Evolutionary conservation across 2,797 vertebrate genomes (phyloP).

Genomic region (Coluber constrictor): DNA sequence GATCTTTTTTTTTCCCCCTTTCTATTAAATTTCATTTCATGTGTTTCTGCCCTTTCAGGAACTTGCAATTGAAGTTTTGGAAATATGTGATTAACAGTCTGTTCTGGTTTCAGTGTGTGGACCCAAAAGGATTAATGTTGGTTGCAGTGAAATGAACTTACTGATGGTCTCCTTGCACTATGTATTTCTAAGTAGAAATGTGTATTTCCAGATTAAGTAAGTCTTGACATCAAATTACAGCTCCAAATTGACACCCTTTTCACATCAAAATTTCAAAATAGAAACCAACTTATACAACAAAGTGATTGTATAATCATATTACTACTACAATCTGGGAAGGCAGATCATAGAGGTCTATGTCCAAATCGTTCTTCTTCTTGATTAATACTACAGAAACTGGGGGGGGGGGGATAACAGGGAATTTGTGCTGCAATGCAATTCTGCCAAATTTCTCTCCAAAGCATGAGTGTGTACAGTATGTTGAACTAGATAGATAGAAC

Average conservation of each 20-base stretch:
- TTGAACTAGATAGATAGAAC: background rate
- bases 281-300: slow-evolving; percentile 15
- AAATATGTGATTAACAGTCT: slow-evolving; percentile 22
- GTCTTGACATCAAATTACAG: slow-evolving; percentile 14
- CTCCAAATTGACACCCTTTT: slow-evolving; percentile 18
- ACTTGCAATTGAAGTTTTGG: background rate
- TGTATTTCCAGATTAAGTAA: background rate
- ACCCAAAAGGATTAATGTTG: slow-evolving; percentile 31
- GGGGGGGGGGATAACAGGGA: no score
- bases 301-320: background rate
- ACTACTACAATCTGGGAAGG: slow-evolving; percentile 6
- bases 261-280: slow-evolving; percentile 15
- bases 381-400: background rate
- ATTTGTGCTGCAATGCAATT: background rate
- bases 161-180: slow-evolving; percentile 25
- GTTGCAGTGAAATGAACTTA: slow-evolving; percentile 32
- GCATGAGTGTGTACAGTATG: background rate
- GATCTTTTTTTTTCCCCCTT: slow-evolving; percentile 14
- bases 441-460: background rate
- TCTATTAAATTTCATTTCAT: slow-evolving; percentile 29
- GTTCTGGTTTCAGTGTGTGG: slow-evolving; percentile 3
- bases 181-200: background rate
- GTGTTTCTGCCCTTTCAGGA: background rate
- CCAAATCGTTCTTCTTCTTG: background rate
- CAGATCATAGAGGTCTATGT: background rate